Base-by-base conservation (phyloP, 1,140 invertebrate species). In the Himalopsyche phryganea region DNA sequence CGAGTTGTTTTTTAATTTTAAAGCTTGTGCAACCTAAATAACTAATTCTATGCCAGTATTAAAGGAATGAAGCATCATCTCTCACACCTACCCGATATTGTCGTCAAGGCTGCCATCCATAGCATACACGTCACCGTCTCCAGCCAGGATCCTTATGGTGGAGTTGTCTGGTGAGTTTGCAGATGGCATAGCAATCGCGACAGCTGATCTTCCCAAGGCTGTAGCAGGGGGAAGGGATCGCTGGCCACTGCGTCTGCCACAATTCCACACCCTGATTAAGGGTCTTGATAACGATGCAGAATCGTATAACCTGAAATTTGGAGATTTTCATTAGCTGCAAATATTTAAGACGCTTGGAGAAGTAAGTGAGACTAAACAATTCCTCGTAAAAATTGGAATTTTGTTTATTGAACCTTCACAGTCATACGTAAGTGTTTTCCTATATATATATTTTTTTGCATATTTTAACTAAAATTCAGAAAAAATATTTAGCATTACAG, bases 181-280 rank as follows among this genome's bases (percentile, higher is more conserved):
- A 0, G 85, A 84, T 0, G 83, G 84, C 63, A 93, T 88, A 67
- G 92, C 90, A 76, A 96, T 94, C 68, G 90, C 87, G 1, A 94
- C 87, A 0, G 89, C 89, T 0, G 83, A 82, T 60, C 94, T 90
- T 0, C 91, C 92, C 2, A 93, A 77, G 10, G 0, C 81, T 77
- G 10, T 71, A 76, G 0, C 78, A 72, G 10, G 80, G 79, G 41
- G 82, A 61, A 3, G 20, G 2, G 38, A 5, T n/a, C 44, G 36
- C 42, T 20, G 28, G 10, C 23, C 38, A 13, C 9, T 23, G 20
- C 47, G 20, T n/a, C 40, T 72, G 0, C 73, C 73, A 11, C 73
- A 66, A 35, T 67, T 64, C 73, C 73, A 75, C 6, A 72, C 66
- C 50, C 73, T 68, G 0, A 66, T 66, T 36, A 74, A 55, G 28